Evolutionary conservation across 2,888 invertebrate species (phyloP).

Genomic region (Hypercompe scribonia): DNA sequence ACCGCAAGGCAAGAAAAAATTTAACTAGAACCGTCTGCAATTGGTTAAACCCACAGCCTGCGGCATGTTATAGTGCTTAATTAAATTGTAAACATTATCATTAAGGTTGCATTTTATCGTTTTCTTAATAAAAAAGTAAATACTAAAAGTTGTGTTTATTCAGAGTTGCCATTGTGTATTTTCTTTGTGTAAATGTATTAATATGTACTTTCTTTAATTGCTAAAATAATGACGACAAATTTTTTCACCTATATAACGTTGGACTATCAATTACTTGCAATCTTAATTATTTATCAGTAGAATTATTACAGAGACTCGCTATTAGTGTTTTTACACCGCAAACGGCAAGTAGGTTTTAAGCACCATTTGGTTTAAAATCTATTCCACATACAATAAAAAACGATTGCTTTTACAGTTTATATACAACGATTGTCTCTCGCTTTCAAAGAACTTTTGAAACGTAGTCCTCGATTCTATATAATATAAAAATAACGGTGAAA

Average conservation of each 20-base stretch:
- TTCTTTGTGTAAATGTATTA: background rate
- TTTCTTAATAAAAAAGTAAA: background rate
- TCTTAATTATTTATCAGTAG: too few relatives aligned
- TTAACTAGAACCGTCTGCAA: background rate
- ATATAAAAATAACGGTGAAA: background rate
- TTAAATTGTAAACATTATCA: background rate
- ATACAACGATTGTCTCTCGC: too few relatives aligned
- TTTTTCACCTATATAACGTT: background rate
- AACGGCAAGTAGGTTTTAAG: too few relatives aligned
- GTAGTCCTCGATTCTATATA: background rate
- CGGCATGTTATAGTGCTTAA: conserved; percentile 1
- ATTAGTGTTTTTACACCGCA: too few relatives aligned
- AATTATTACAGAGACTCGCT: too few relatives aligned
- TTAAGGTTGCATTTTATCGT: background rate
- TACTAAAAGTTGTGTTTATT: background rate
- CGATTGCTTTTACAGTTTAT: too few relatives aligned
- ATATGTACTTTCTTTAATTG: background rate
- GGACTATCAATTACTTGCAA: too few relatives aligned
- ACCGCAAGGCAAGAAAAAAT: background rate
- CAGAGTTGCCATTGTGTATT: background rate
- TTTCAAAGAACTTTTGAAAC: background rate
- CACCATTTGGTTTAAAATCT: too few relatives aligned
- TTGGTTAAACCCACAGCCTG: background rate
- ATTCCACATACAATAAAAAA: too few relatives aligned
- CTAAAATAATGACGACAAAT: background rate